Evolutionary conservation across 2,888 invertebrate species (phyloP).

Genomic region (Dynastes grantii): DNA sequence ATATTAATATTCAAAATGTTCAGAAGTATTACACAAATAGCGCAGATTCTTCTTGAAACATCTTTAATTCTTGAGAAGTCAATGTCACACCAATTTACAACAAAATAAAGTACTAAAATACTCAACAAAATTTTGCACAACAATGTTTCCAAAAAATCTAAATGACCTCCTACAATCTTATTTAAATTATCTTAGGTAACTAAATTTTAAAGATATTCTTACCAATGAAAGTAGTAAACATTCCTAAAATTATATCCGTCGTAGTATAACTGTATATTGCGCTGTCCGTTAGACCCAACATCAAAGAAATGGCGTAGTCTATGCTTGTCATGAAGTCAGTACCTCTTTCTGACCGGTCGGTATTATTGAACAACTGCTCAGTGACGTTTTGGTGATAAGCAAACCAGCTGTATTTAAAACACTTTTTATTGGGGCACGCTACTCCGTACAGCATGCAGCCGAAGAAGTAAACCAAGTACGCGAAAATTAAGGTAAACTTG

Average conservation of each 20-base stretch:
- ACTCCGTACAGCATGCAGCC: conserved; percentile 49
- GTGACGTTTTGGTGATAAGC: conserved; percentile 15
- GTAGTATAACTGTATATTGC: conserved; percentile 18
- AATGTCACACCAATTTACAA: no score
- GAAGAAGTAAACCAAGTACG: conserved; percentile 50
- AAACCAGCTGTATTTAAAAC: conserved; percentile 31
- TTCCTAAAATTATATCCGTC: conserved; percentile 30
- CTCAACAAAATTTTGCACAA: no score
- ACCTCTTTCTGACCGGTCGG: neutral
- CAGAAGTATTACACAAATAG: no score
- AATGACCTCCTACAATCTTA: no score
- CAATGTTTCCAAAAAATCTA: no score
- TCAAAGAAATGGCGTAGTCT: conserved; percentile 25
- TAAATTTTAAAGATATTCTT: neutral
- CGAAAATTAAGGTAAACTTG: conserved; percentile 46
- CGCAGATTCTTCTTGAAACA: no score
- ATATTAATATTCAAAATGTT: no score
- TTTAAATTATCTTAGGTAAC: neutral
- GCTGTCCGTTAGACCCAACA: conserved; percentile 43
- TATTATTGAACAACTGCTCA: neutral
- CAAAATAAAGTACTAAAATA: no score
- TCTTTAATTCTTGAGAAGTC: no score
- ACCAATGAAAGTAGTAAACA: conserved; percentile 39
- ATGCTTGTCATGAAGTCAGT: conserved; percentile 37
- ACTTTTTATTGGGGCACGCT: conserved; percentile 37